Evolutionary conservation across 1,140 invertebrate genomes (phyloP), one percentile per base, ranked within the genome.

Genomic region (Drosophila ogumai): DNA sequence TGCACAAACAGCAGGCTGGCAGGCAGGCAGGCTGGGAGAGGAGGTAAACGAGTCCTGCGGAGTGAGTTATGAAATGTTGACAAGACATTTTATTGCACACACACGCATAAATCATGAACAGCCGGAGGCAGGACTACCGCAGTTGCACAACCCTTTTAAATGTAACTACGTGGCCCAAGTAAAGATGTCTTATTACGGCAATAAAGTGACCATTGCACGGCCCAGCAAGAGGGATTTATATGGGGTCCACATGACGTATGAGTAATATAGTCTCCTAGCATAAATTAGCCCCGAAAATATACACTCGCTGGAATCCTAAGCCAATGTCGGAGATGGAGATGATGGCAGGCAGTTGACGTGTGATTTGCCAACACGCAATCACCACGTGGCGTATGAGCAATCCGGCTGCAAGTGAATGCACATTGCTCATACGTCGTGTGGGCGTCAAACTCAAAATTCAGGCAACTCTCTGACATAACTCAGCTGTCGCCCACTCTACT

Each of bases 31-130:
- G 6, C 1, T 28, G 25, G 9, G 10, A 10, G 19, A 8, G 5
- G 25, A 22, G 61, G 19, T 7, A 6, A 40, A 22, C 12, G 52
- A 36, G 44, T 49, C 50, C 67, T 66, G 36, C 36, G 10, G 58
- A 90, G 85, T 88, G 85, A 88, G 85, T 88, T 88, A 85, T 88
- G 84, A 88, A 90, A 88, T 84, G 85, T 90, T 90, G 85, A 88
- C 84, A 88, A 90, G 85, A 88, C 85, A 90, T 87, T 87, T 87
- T 87, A 87, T 87, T 87, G 80, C 66, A 87, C 19, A 72, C 56
- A 67, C 58, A 61, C 49, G 58, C 32, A 57, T 63, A 52, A 47
- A 76, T 86, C 76, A 81, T 81, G 67, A 59, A 79, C 63, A 55
- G 52, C 44, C 54, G 3, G 19, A 38, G 71, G 56, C 71, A 52